Percentiles rank a stretch among this genome's conserved stretches.
phyloP scores from a whole-genome alignment of 2,888 invertebrate genomes.

The Tinea pellionella region DNA sequence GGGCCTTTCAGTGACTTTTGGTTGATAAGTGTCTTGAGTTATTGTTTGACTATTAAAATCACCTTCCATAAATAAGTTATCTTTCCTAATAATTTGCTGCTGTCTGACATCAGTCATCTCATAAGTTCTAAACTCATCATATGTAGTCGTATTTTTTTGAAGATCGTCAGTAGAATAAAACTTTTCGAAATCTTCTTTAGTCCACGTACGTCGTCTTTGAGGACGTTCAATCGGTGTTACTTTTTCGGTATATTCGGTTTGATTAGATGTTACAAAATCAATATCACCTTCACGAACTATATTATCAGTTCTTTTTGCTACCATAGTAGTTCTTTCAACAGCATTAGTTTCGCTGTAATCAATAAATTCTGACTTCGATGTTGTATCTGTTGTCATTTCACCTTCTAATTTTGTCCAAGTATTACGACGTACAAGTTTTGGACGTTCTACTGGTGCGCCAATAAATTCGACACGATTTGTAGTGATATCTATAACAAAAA shows the following conservation, averaged over 20 bases:
- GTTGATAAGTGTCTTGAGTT: slow-evolving; percentile 42
- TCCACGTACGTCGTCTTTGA: slow-evolving; percentile 75
- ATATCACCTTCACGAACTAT: slow-evolving; percentile 76
- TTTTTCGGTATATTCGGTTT: slow-evolving; percentile 73
- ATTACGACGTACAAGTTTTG: slow-evolving; percentile 70
- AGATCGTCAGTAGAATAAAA: slow-evolving; percentile 71
- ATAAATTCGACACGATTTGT: slow-evolving; percentile 78
- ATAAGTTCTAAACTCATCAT: slow-evolving; percentile 74
- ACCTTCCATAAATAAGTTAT: slow-evolving; percentile 65
- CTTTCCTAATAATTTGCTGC: slow-evolving; percentile 46
- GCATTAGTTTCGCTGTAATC: slow-evolving; percentile 72
- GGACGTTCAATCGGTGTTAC: slow-evolving; percentile 66
- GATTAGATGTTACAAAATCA: slow-evolving; percentile 73
- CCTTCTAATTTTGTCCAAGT: slow-evolving; percentile 81
- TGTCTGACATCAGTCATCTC: slow-evolving; percentile 67
- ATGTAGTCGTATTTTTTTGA: slow-evolving; percentile 72
- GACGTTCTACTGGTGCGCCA: slow-evolving; percentile 69
- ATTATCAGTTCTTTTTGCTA: slow-evolving; percentile 73
- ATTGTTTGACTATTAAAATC: slow-evolving; percentile 58
- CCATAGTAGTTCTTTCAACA: slow-evolving; percentile 55
- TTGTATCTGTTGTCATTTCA: slow-evolving; percentile 71
- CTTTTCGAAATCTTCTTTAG: slow-evolving; percentile 78
- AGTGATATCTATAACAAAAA: slow-evolving; percentile 70
- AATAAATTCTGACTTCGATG: slow-evolving; percentile 75
- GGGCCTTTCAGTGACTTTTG: slow-evolving; percentile 44